phyloP scores from a whole-genome alignment of 2,113 vertebrate species.

The Phrynosoma blainvillii region DNA sequence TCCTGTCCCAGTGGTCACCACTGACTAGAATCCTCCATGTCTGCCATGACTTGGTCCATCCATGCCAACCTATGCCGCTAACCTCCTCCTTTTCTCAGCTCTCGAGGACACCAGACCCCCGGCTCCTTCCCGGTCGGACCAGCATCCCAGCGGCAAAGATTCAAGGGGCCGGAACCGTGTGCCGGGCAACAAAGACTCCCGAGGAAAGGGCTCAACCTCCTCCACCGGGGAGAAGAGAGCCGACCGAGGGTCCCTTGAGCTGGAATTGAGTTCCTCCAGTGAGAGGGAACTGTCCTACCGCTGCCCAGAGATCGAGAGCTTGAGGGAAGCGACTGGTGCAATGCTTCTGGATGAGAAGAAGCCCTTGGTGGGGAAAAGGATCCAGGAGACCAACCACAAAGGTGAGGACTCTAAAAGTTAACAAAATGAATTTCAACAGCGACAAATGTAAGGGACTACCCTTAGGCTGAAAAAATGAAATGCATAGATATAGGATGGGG shows the following conservation, averaged over 20 bases:
- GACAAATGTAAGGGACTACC: too few species aligned
- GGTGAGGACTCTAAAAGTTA: constrained; percentile 44
- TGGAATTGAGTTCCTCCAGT: constrained; percentile 68
- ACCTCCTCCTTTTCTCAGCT: neutral
- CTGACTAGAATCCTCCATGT: fast-evolving
- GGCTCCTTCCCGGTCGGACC: neutral
- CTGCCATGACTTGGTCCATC: neutral
- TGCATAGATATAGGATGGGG: too few species aligned
- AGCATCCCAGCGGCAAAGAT: neutral
- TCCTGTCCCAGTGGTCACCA: too few species aligned
- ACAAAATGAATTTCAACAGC: too few species aligned
- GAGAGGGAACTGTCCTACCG: constrained; percentile 74
- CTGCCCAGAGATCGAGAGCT: constrained; percentile 46
- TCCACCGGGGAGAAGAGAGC: constrained; percentile 41
- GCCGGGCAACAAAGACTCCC: neutral
- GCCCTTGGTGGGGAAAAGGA: constrained; percentile 53
- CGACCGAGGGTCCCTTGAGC: constrained; percentile 55
- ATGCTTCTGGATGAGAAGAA: constrained; percentile 42
- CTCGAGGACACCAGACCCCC: neutral
- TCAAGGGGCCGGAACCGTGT: constrained; percentile 13
- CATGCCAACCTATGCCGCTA: neutral
- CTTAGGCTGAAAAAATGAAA: too few species aligned
- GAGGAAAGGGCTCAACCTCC: neutral
- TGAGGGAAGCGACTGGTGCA: constrained; percentile 32
- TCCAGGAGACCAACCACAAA: constrained; percentile 77